Conservation (phyloP, 2,888 invertebrate genomes). For the Ophion slaviceki region DNA sequence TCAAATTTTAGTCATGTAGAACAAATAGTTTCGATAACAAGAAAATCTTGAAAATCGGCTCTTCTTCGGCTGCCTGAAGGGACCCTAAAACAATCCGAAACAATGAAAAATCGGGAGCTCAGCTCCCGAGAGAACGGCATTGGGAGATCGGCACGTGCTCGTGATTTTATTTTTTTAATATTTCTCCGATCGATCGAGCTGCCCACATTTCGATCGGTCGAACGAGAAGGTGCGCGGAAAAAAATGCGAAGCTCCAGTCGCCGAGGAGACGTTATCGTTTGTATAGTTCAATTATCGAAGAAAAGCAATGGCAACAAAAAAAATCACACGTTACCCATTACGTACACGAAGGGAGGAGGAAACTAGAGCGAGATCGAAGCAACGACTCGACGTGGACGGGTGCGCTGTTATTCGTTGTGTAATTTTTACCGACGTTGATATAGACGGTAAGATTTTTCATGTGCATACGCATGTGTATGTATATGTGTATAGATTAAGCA, state of each 20-base stretch:
- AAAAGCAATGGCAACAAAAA: background rate
- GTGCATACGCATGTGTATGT: background rate
- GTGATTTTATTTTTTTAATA: background rate
- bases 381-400: conserved; percentile 10
- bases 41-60: too few species aligned
- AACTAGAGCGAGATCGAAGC: conserved; percentile 5
- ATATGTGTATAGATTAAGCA: conserved; percentile 24
- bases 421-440: conserved; percentile 50
- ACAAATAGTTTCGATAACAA: too few species aligned
- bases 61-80: too few species aligned
- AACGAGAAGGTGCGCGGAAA: background rate
- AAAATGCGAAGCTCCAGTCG: conserved; percentile 1
- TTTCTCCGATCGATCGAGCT: background rate
- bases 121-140: too few species aligned
- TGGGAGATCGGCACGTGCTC: too few species aligned
- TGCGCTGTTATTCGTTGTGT: conserved; percentile 30
- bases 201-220: background rate
- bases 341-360: background rate
- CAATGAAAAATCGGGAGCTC: too few species aligned
- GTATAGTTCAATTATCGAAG: conserved; percentile 55
- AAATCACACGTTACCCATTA: conserved; percentile 15
- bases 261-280: conserved; percentile 54
- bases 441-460: conserved; percentile 5
- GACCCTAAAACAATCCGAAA: too few species aligned
- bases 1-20: too few species aligned